Conservation (phyloP, 2,113 vertebrate genomes). For the Catharus fuscescens region DNA sequence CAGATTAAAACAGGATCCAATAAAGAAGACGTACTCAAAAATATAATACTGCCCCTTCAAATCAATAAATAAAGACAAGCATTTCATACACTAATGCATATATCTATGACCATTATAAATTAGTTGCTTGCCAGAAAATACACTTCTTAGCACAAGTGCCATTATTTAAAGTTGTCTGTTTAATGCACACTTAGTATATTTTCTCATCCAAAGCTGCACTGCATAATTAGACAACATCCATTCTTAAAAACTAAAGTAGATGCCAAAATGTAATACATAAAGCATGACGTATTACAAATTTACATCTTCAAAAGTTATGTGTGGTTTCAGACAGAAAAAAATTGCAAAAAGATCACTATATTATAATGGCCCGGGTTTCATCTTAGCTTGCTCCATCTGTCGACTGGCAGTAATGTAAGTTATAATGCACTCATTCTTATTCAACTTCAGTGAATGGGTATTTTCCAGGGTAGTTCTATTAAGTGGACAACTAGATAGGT, state of each 20-base stretch:
- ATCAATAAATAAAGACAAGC: conserved; percentile 88
- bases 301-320: conserved; percentile 78
- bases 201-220: conserved; percentile 78
- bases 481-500: conserved; percentile 47
- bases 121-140: conserved; percentile 87
- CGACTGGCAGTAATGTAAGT: conserved; percentile 49
- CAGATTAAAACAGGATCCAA: conserved; percentile 77
- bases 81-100: conserved; percentile 86
- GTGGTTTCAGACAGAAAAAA: conserved; percentile 72
- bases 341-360: conserved; percentile 68
- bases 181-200: conserved; percentile 87
- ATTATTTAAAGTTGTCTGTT: conserved; percentile 86
- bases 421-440: conserved; percentile 38
- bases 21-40: conserved; percentile 80
- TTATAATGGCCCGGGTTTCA: conserved; percentile 41
- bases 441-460: conserved; percentile 31
- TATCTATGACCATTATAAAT: conserved; percentile 87
- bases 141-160: conserved; percentile 86
- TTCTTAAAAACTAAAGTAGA: conserved; percentile 85
- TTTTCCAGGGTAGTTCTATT: conserved; percentile 54
- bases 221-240: conserved; percentile 86
- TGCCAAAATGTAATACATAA: conserved; percentile 79
- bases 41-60: conserved; percentile 80
- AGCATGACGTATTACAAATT: conserved; percentile 78
- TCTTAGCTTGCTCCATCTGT: conserved; percentile 41